Percentiles rank a stretch among this genome's conserved stretches.
phyloP scores from a whole-genome alignment of 2,888 invertebrate species.

The Drosophila borealis region DNA sequence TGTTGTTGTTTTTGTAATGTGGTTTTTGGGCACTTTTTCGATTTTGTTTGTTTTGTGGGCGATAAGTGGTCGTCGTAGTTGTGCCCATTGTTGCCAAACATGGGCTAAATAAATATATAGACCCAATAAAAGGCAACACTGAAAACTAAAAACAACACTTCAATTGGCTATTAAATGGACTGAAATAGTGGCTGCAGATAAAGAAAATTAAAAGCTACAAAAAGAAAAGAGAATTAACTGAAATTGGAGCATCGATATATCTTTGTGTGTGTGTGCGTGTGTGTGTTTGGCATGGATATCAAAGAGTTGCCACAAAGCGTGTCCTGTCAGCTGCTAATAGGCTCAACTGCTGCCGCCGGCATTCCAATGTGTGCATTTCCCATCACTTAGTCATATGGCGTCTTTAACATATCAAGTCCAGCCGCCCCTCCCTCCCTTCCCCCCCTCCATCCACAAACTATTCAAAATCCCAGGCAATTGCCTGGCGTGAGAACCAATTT shows the following conservation, averaged over 20 bases:
- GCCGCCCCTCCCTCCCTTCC: background rate
- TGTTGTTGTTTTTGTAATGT: constrained; percentile 35
- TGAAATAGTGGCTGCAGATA: constrained; percentile 25
- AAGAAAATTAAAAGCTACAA: constrained; percentile 3
- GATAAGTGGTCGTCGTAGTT: constrained; percentile 64
- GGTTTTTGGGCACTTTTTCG: constrained; percentile 63
- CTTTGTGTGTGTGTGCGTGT: background rate
- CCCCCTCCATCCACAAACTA: background rate
- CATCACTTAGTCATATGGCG: constrained; percentile 42
- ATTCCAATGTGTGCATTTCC: constrained; percentile 20
- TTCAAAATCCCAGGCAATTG: constrained; percentile 36
- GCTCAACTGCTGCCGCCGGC: constrained; percentile 4
- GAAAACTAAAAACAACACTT: constrained; percentile 21
- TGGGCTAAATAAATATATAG: constrained; percentile 15
- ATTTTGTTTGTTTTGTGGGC: constrained; percentile 75
- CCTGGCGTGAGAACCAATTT: constrained; percentile 74
- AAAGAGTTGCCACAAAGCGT: constrained; percentile 11
- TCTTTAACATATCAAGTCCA: constrained; percentile 47
- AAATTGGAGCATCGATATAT: background rate
- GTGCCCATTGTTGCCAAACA: constrained; percentile 33
- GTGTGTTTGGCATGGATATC: background rate
- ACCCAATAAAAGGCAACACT: constrained; percentile 27
- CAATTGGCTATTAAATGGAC: constrained; percentile 46
- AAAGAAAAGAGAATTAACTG: background rate
- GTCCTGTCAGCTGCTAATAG: constrained; percentile 15